Evolutionary conservation across 2,888 invertebrate genomes (phyloP).

Genomic region (Diplazon laetatorius): DNA sequence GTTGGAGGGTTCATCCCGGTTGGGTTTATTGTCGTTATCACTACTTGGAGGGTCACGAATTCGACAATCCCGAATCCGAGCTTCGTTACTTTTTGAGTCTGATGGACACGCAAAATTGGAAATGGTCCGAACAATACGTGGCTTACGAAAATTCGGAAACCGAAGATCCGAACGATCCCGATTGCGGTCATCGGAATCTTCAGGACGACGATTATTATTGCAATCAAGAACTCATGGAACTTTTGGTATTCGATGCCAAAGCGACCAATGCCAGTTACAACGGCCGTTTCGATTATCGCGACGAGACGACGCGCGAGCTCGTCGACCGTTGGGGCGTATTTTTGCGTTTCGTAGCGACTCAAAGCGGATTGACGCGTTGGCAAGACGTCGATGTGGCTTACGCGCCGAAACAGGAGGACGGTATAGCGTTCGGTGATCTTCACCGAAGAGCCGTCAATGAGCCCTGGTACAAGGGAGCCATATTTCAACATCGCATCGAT

Average conservation of each 20-base stretch:
- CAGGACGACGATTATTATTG: conserved; percentile 91
- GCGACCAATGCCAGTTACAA: conserved; percentile 85
- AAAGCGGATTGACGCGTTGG: conserved; percentile 95
- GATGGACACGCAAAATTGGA: conserved; percentile 85
- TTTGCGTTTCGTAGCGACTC: conserved; percentile 92
- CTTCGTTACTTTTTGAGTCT: conserved; percentile 89
- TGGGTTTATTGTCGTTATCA: conserved; percentile 96
- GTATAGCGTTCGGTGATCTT: conserved; percentile 88
- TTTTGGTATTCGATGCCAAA: conserved; percentile 94
- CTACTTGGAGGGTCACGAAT: conserved; percentile 90
- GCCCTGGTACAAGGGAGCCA: conserved; percentile 95
- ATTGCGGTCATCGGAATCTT: conserved; percentile 87
- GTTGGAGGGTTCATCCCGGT: conserved; percentile 92
- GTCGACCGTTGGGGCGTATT: conserved; percentile 89
- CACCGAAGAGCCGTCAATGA: conserved; percentile 92
- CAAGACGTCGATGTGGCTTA: conserved; percentile 82
- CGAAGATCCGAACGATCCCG: conserved; percentile 75
- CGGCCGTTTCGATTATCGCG: conserved; percentile 77
- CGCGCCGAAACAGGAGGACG: conserved; percentile 61
- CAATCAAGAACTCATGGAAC: conserved; percentile 92
- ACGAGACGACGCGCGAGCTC: conserved; percentile 83
- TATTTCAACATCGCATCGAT: conserved; percentile 91
- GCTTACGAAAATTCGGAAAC: conserved; percentile 70
- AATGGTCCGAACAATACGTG: conserved; percentile 87
- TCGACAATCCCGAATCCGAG: conserved; percentile 89